Conservation (phyloP, 2,797 vertebrate genomes). For the Tachyglossus aculeatus region DNA sequence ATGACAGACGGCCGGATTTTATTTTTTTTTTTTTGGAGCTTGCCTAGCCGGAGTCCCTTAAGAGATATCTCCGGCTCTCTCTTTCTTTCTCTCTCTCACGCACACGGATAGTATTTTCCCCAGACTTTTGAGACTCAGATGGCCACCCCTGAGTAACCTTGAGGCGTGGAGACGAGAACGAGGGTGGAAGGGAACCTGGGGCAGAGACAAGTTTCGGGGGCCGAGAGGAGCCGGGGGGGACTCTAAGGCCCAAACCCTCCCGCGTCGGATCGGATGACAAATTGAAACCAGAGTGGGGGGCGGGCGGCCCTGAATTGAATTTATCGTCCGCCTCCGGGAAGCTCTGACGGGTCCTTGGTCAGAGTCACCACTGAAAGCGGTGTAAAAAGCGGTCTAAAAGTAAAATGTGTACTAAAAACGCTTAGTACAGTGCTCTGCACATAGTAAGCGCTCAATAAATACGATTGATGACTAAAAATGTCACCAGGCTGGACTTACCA, state of each 20-base stretch:
- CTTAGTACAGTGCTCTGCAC: no score
- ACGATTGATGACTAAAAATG: no score
- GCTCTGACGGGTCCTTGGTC: no score
- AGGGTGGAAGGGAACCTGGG: not conserved
- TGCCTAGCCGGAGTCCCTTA: constrained; percentile 3
- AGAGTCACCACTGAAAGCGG: no score
- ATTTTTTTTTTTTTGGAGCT: constrained; percentile 41
- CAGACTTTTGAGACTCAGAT: constrained; percentile 5
- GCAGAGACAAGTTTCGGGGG: not conserved
- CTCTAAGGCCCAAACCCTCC: not conserved
- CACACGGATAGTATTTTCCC: constrained; percentile 12
- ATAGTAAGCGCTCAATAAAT: no score
- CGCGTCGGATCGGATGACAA: not conserved
- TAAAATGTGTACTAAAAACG: no score
- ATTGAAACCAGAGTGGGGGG: not conserved
- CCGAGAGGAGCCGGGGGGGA: not conserved
- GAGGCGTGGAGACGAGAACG: not conserved
- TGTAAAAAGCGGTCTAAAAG: no score
- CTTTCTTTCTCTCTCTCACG: not conserved
- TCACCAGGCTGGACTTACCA: no score
- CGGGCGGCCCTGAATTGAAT: no score
- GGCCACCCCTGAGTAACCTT: no score
- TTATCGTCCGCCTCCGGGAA: no score
- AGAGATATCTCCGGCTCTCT: constrained; percentile 18
- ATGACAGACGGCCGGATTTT: constrained; percentile 22